Percentiles rank a stretch among this genome's conserved stretches.
These are phyloP conservation scores for Luperina testacea DNA, from an alignment of 2,888 invertebrate genomes.

Conservation along the genomic window DNA sequence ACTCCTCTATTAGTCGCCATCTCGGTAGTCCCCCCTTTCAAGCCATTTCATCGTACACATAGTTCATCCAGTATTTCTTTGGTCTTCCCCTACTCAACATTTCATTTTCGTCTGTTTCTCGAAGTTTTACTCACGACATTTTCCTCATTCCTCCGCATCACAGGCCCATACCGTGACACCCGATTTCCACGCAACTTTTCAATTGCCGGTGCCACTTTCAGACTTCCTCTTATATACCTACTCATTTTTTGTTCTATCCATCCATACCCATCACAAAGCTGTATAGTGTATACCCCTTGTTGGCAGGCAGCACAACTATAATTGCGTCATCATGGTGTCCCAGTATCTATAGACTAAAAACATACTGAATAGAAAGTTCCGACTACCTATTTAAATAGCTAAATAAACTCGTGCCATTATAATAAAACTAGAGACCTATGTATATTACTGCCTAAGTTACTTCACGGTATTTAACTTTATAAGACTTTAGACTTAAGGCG, in stretches of 20 bases:
- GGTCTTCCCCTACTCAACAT: neutral
- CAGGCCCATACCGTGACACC: neutral
- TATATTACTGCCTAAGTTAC: no score
- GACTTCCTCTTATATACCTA: neutral
- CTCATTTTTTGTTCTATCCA: neutral
- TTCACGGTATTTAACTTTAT: no score
- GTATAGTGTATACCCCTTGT: neutral
- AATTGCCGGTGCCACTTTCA: neutral
- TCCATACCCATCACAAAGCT: neutral
- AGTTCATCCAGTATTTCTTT: neutral
- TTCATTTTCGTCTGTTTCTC: neutral
- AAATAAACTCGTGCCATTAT: no score
- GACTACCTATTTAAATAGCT: no score
- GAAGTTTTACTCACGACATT: neutral
- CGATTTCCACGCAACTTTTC: neutral
- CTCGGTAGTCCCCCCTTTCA: neutral
- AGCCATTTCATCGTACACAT: neutral
- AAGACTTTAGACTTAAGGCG: no score
- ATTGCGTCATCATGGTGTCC: neutral
- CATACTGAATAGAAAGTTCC: no score
- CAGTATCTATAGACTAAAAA: no score
- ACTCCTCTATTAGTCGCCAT: neutral
- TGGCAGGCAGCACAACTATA: neutral
- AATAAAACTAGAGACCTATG: no score
- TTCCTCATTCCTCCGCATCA: neutral